Evolutionary conservation across 92 coral and sea anemone genomes (phyloP).

Genomic region (Epizoanthus stellaris): DNA sequence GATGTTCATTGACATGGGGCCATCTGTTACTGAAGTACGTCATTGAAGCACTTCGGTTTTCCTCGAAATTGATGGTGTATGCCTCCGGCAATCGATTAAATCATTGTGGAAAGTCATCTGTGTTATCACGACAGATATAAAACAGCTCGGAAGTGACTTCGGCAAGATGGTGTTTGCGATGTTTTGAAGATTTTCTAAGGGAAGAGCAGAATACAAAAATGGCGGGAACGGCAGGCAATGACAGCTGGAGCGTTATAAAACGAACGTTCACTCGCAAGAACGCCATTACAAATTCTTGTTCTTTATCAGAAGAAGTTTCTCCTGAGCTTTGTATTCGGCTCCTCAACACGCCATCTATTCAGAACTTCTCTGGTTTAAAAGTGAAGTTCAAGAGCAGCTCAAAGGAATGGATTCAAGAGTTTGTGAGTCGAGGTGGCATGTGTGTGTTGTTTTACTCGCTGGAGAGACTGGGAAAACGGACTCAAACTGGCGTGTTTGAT

Average conservation of each 20-base stretch:
- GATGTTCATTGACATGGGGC: not conserved
- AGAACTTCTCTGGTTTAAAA: constrained; percentile 90
- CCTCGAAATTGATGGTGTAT: not conserved
- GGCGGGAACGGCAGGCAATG: constrained; percentile 43
- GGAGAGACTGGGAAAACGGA: constrained; percentile 67
- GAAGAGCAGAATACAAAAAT: not conserved
- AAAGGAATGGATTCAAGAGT: constrained; percentile 84
- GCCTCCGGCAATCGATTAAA: not conserved
- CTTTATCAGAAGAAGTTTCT: constrained; percentile 75
- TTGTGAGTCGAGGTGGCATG: constrained; percentile 83
- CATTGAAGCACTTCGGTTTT: not conserved
- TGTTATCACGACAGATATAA: not conserved
- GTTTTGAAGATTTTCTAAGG: too few relatives aligned
- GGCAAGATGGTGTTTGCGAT: not conserved
- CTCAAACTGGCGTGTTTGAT: constrained; percentile 72
- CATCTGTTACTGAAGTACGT: not conserved
- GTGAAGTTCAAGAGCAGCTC: constrained; percentile 79
- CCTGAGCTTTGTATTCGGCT: constrained; percentile 93
- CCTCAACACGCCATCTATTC: constrained; percentile 73
- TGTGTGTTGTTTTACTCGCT: constrained; percentile 83
- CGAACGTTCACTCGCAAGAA: constrained; percentile 45
- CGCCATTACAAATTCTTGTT: not conserved
- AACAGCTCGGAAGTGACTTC: not conserved
- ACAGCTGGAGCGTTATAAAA: constrained; percentile 64
- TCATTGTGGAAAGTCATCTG: not conserved